Evolutionary conservation across 2,888 invertebrate species (phyloP), one percentile per base, ranked within the genome.

Genomic region (Tortricodes alternella): DNA sequence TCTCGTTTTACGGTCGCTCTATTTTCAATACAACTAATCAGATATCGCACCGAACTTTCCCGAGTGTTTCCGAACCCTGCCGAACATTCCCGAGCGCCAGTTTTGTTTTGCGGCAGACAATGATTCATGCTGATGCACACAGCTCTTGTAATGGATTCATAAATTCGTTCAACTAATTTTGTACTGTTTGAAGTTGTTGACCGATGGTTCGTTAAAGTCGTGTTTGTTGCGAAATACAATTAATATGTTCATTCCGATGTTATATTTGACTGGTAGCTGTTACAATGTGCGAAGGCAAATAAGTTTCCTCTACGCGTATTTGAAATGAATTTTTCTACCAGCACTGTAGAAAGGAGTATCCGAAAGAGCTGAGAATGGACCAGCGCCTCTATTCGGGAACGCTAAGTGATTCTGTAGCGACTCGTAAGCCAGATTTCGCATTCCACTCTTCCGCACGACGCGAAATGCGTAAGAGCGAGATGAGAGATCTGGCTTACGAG

Each of bases 1-100:
- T 69, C 63, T 73, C 65, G 71, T 77, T 78, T 74, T 80, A 72
- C 66, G 58, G 62, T 56, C 60, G 70, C 57, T 66, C 71, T 62
- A 71, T 68, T 70, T 71, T 63, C 67, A 60, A 57, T 57, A 66
- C 71, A 69, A 70, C 16, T 41, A 41, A 50, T 50, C 50, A 11
- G 32, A 32, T 34, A 13, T 7, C 23, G 9, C 11, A 21, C 21
- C 34, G 34, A 16, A 18, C 3, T 8, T 15, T 5, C 13, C 41
- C 24, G 41, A 41, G 5, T 15, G 15, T 21, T 3, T 5, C 41
- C 41, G 41, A 37, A 15, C 8, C 2, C 3, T 3, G 8, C 9
- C 18, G 35, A 39, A 24, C 4, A 9, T 8, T 9, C 9, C 9
- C 41, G 41, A 24, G 5, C 23, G 16, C 41, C 15, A n/a, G 24